Percentiles rank a stretch among this genome's conserved stretches.
These are phyloP conservation scores for Manacus vitellinus DNA, from an alignment of 2,113 vertebrate genomes.

Conservation along the genomic window DNA sequence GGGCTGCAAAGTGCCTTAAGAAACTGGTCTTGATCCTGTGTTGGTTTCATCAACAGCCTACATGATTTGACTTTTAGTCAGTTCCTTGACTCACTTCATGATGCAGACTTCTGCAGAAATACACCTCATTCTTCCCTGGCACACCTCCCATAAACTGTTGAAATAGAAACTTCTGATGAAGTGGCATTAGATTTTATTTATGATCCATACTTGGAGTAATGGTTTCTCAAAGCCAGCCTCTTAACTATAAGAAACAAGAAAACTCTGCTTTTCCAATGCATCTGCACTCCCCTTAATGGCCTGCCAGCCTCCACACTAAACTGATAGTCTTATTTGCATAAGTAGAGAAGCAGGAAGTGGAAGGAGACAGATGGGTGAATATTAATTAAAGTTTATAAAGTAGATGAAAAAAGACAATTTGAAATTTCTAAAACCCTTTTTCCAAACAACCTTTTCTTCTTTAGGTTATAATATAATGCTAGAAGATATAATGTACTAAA, in stretches of 20 bases:
- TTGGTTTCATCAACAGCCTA: not conserved
- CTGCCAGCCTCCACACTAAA: constrained; percentile 13
- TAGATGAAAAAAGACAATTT: not conserved
- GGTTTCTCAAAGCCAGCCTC: not conserved
- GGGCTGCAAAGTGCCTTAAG: not conserved
- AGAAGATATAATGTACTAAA: not conserved
- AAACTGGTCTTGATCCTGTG: not conserved
- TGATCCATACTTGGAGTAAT: not conserved
- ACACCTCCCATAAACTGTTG: not conserved
- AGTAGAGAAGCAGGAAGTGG: constrained; percentile 32
- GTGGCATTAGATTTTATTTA: not conserved
- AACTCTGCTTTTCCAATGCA: not conserved
- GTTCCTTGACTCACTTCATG: not conserved
- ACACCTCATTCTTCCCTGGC: not conserved
- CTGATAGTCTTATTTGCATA: not conserved
- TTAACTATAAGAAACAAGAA: constrained; percentile 1
- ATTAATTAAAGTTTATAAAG: constrained; percentile 50
- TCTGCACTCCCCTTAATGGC: constrained; percentile 18
- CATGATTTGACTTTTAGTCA: not conserved
- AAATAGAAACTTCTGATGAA: not conserved
- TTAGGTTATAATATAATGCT: not conserved
- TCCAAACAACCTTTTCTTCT: not conserved
- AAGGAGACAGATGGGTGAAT: constrained; percentile 54
- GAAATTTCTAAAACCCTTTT: not conserved
- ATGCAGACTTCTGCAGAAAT: not conserved